These are phyloP conservation scores for Sarotherodon lohbergeri DNA, from an alignment of 2,113 vertebrate genomes.

Conservation along the genomic window DNA sequence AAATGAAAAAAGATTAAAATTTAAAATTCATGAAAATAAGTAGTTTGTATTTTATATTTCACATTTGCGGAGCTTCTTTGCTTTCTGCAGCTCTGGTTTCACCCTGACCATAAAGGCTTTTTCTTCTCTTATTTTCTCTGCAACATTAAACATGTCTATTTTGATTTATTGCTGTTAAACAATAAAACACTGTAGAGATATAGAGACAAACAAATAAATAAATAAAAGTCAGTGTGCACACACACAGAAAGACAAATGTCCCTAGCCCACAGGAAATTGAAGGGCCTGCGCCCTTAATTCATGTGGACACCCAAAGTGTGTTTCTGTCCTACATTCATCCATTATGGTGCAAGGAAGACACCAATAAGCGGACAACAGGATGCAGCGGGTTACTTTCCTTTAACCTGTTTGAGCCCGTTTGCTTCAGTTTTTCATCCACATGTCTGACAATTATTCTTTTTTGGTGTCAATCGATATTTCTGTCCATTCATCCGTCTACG, in stretches of 20 bases:
- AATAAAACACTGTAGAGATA: neutral
- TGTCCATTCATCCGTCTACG: neutral
- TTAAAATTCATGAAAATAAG: neutral
- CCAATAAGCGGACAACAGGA: neutral
- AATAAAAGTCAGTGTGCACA: neutral
- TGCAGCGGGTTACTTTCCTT: conserved; percentile 10
- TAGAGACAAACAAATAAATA: neutral
- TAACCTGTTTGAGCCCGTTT: neutral
- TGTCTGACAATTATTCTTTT: neutral
- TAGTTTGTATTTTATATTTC: neutral
- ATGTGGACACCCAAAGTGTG: conserved; percentile 10
- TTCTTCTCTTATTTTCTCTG: neutral
- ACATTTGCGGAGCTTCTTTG: neutral
- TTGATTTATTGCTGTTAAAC: neutral
- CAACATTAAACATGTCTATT: neutral
- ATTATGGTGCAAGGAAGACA: conserved; percentile 28
- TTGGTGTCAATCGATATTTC: conserved; percentile 4
- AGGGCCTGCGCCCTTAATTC: conserved; percentile 11
- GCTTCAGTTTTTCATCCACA: neutral
- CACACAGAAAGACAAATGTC: neutral
- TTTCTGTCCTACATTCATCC: neutral
- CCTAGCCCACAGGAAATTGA: neutral
- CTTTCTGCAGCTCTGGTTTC: neutral
- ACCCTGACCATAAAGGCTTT: neutral
- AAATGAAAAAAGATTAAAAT: neutral